Evolutionary conservation across 2,797 vertebrate genomes (phyloP), one percentile per base, ranked within the genome.

Genomic region (Onychomys arenicola): DNA sequence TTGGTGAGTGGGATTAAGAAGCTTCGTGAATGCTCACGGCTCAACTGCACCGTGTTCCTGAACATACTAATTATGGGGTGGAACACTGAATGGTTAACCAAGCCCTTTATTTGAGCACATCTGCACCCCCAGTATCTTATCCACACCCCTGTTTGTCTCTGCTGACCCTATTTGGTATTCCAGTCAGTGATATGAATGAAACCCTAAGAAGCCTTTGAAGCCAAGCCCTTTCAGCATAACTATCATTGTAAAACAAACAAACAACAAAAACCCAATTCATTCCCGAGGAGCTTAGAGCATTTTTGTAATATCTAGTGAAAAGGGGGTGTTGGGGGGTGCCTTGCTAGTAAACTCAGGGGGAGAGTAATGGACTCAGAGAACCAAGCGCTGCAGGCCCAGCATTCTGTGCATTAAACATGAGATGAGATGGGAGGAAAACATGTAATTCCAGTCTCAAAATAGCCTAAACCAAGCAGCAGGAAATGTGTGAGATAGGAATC

Each of bases 401-500:
- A 55, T 73, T 88, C 65, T 85, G 71, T 59, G 46, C 92, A 91
- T 92, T 88, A 87, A 75, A 95, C 5, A n/a, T 32, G 80, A 94
- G 86, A 85, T 40, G 49, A 92, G 85, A 95, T 65, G 19, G 65
- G 85, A 92, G 25, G 67, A 80, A 95, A 96, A 71, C 29, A 55
- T 5, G 55, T 46, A 85, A 57, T 89, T 94, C 0, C 0, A 49
- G 87, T 94, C 23, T 95, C 63, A 87, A 84, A 97, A 91, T 49
- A 81, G 86, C 89, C 52, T 89, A 83, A 83, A 55, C 75, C 14
- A 63, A 77, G 32, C 43, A 87, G 63, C 11, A 81, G 71, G 86
- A 82, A 94, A 77, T 77, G 75, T 32, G 46, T 29, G 71, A 91
- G 67, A 96, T 13, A 87, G 46, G 59, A 94, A 96, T 93, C 71